A percentile compares a stretch with the other conserved stretches of the same genome.
Conservation (phyloP, 2,113 vertebrate species). For the Hydropotes inermis region DNA sequence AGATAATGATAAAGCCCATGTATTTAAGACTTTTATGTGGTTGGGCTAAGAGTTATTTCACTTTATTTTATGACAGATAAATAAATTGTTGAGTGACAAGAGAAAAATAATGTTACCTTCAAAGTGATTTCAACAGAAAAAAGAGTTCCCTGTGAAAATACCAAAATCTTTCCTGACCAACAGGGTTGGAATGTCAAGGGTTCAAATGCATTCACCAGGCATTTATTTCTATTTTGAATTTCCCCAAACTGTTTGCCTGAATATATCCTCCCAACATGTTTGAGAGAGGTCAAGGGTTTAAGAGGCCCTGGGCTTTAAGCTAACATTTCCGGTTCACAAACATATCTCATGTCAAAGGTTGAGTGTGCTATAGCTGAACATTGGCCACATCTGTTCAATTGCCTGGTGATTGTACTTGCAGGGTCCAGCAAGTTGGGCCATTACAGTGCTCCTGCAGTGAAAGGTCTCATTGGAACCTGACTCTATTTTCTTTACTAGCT, state of each 20-base stretch:
- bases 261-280: too few relatives aligned
- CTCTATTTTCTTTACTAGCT: background rate
- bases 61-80: constrained; percentile 32
- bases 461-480: too few relatives aligned
- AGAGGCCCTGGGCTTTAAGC: too few relatives aligned
- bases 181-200: constrained; percentile 13
- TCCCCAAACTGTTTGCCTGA: too few relatives aligned
- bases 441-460: too few relatives aligned
- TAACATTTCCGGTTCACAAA: too few relatives aligned
- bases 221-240: constrained; percentile 23
- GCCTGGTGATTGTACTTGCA: too few relatives aligned
- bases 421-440: too few relatives aligned
- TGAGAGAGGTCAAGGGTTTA: too few relatives aligned
- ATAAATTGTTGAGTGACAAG: background rate
- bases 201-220: background rate
- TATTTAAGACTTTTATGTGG: background rate
- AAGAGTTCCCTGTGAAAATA: constrained; percentile 29
- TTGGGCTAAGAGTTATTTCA: background rate
- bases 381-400: too few relatives aligned
- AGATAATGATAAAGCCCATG: background rate
- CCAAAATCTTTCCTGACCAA: background rate
- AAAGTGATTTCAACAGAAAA: constrained; percentile 36
- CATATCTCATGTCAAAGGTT: too few relatives aligned
- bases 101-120: constrained; percentile 23
- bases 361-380: too few relatives aligned